Conservation (phyloP, 2,888 invertebrate species). For the Synanthedon tipuliformis region DNA sequence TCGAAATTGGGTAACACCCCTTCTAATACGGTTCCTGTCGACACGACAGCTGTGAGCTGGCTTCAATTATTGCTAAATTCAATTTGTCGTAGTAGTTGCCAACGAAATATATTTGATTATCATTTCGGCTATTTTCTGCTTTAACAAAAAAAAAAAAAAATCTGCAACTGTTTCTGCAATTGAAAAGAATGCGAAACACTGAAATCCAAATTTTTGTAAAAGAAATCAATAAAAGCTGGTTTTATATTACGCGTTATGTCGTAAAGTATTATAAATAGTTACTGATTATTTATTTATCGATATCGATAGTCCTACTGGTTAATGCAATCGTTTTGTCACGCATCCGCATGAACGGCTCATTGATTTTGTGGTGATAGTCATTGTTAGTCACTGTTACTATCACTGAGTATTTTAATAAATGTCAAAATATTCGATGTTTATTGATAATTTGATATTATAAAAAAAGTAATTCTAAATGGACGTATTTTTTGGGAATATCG, state of each 20-base stretch:
- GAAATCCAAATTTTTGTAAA: too few species aligned
- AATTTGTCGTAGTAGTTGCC: slow-evolving; percentile 1
- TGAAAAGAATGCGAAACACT: too few species aligned
- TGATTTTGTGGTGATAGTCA: slow-evolving; percentile 4
- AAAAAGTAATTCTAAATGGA: too few species aligned
- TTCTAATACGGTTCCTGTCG: slow-evolving; percentile 26
- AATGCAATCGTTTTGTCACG: slow-evolving; percentile 20
- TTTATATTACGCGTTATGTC: too few species aligned
- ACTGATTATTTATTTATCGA: slow-evolving; percentile 8
- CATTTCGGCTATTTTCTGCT: background rate
- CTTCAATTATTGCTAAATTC: slow-evolving; percentile 4
- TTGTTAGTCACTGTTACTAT: too few species aligned
- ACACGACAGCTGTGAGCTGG: slow-evolving; percentile 1
- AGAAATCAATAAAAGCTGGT: too few species aligned
- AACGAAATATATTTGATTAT: background rate
- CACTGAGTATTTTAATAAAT: too few species aligned
- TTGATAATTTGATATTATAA: too few species aligned
- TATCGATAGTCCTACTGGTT: slow-evolving; percentile 1
- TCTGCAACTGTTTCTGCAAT: too few species aligned
- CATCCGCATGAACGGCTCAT: slow-evolving; percentile 15
- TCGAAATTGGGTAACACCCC: slow-evolving; percentile 27
- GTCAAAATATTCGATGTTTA: too few species aligned
- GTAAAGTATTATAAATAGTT: background rate
- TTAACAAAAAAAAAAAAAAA: too few species aligned
- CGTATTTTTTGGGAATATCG: too few species aligned